Conservation (phyloP, 2,113 vertebrate species). For the Thunnus maccoyii region DNA sequence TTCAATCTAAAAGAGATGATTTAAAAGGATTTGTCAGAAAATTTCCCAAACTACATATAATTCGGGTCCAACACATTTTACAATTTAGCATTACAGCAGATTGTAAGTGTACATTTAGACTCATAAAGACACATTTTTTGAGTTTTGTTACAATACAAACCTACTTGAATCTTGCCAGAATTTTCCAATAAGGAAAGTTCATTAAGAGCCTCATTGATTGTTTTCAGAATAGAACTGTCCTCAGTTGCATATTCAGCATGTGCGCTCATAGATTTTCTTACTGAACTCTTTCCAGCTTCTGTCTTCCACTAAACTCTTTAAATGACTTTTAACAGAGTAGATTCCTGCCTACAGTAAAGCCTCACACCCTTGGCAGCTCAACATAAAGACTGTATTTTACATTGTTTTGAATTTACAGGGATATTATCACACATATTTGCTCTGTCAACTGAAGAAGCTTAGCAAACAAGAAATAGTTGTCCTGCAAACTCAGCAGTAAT, state of each 20-base stretch:
- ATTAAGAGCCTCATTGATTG: background rate
- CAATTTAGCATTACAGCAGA: background rate
- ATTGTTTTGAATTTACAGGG: constrained; percentile 1
- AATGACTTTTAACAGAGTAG: background rate
- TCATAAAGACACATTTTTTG: no score
- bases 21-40: background rate
- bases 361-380: background rate
- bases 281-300: background rate
- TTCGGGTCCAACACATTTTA: background rate
- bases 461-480: constrained; percentile 36
- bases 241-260: background rate
- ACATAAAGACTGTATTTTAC: background rate
- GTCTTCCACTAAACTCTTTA: background rate
- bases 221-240: background rate
- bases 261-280: background rate
- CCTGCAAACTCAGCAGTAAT: constrained; percentile 46
- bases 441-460: constrained; percentile 51
- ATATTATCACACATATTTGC: constrained; percentile 42
- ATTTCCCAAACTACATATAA: background rate
- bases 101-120: background rate
- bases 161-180: background rate
- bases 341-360: background rate
- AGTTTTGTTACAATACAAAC: background rate
- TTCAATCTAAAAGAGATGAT: background rate
- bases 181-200: background rate